Percentiles rank a stretch among this genome's conserved stretches.
Conservation (phyloP, 2,113 vertebrate species). For the Phocoena sinus region DNA sequence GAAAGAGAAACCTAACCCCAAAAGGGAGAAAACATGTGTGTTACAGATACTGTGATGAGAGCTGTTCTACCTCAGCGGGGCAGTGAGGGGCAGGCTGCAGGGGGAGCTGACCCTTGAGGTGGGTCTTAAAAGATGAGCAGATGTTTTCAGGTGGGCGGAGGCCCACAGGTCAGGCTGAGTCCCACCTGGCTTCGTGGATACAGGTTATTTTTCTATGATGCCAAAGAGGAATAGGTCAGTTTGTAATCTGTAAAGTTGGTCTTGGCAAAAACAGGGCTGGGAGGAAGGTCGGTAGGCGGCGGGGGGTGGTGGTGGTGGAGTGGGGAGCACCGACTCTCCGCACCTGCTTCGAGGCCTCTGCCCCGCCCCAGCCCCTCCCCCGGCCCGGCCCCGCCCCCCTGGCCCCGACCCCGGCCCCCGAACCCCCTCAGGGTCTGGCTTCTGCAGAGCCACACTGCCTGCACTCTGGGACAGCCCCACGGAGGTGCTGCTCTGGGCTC, state of each 20-base stretch:
- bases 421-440: too few relatives aligned
- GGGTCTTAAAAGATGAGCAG: neutral
- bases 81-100: neutral
- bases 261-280: neutral
- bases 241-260: neutral
- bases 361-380: too few relatives aligned
- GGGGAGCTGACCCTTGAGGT: too few relatives aligned
- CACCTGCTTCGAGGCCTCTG: neutral
- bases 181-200: neutral
- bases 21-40: neutral
- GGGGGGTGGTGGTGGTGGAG: too few relatives aligned
- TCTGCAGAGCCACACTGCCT: neutral
- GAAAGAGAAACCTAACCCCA: neutral
- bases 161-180: neutral
- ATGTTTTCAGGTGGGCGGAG: neutral
- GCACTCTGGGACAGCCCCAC: neutral
- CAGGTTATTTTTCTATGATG: neutral
- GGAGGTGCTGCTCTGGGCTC: fast-evolving
- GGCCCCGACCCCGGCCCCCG: too few relatives aligned
- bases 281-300: neutral
- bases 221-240: neutral
- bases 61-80: neutral
- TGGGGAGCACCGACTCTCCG: neutral
- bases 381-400: too few relatives aligned
- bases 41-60: neutral